A percentile compares a stretch with the other conserved stretches of the same genome.
phyloP scores from a whole-genome alignment of 2,888 invertebrate species.

The Conistra vaccinii region DNA sequence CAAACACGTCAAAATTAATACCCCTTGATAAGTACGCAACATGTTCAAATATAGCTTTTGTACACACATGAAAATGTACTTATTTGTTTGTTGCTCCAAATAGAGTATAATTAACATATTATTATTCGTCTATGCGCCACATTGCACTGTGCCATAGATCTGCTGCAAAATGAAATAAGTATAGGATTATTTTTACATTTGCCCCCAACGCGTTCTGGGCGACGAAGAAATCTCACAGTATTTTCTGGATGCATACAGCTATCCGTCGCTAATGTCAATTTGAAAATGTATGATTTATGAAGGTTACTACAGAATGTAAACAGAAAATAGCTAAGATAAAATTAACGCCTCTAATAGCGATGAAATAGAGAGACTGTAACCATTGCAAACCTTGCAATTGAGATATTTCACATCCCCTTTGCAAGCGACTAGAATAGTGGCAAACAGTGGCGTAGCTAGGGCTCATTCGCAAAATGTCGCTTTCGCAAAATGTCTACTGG shows the following conservation, averaged over 20 bases:
- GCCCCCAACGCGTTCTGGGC: background rate
- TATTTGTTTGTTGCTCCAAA: slow-evolving; percentile 7
- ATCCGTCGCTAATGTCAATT: background rate
- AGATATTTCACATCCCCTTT: slow-evolving; percentile 36
- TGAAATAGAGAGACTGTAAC: slow-evolving; percentile 1
- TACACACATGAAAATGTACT: slow-evolving; percentile 24
- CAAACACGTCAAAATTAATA: slow-evolving; percentile 48
- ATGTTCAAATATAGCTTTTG: slow-evolving; percentile 14
- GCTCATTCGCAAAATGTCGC: no score
- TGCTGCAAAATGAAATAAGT: slow-evolving; percentile 1
- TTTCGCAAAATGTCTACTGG: no score
- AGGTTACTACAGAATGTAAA: background rate
- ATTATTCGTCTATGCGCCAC: background rate
- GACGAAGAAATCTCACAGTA: background rate
- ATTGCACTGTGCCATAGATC: background rate
- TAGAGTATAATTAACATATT: background rate
- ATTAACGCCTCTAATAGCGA: background rate
- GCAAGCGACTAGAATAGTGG: slow-evolving; percentile 12
- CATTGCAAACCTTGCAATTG: slow-evolving; percentile 30
- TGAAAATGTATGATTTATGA: background rate
- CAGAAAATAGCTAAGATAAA: slow-evolving; percentile 6
- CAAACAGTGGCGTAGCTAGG: no score
- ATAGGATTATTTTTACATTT: slow-evolving; percentile 27
- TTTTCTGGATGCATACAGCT: slow-evolving; percentile 1
- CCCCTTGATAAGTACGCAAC: slow-evolving; percentile 22